phyloP scores from a whole-genome alignment of 2,113 vertebrate species.

The Indri indri region DNA sequence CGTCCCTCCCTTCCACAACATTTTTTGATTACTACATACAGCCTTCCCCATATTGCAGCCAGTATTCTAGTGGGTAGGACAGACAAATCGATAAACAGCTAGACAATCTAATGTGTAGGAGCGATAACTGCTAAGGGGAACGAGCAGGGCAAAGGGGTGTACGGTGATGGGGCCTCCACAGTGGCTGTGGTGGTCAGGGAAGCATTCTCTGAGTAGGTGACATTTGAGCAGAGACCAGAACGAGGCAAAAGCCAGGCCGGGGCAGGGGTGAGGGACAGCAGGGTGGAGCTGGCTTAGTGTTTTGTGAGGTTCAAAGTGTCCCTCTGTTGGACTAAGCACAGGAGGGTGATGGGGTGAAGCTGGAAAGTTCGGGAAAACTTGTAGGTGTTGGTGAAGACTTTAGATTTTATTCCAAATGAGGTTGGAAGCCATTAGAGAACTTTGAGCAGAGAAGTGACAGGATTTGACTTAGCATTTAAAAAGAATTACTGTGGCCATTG shows the following conservation, averaged over 20 bases:
- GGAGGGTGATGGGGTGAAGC: rapidly evolving
- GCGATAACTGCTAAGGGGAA: not conserved
- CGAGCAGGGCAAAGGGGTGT: not conserved
- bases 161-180: rapidly evolving
- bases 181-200: not conserved
- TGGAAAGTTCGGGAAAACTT: not conserved
- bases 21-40: no score
- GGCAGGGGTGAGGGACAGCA: not conserved
- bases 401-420: not conserved
- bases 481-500: not conserved
- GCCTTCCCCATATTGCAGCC: not conserved
- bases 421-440: not conserved
- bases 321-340: not conserved
- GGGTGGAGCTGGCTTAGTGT: not conserved
- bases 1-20: no score
- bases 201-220: not conserved
- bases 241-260: not conserved
- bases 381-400: not conserved
- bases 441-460: not conserved
- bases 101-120: not conserved
- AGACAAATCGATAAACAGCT: not conserved
- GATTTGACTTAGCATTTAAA: not conserved
- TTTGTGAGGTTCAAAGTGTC: not conserved
- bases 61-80: not conserved
- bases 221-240: not conserved